phyloP scores from a whole-genome alignment of 2,797 vertebrate genomes.

The Propithecus deckenii region DNA sequence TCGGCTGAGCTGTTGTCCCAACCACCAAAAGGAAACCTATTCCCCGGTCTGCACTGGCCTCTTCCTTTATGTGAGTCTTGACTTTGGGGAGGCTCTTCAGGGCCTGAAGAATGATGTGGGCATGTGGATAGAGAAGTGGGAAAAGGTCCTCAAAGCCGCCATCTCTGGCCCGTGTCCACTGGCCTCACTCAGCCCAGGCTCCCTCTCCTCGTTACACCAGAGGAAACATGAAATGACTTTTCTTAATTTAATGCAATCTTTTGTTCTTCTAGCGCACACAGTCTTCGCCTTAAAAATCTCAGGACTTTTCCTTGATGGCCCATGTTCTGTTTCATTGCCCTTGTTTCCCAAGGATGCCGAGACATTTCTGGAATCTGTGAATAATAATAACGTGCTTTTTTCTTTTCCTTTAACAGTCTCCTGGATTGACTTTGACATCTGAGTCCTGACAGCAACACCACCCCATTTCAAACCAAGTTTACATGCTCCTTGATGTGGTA shows the following conservation, averaged over 20 bases:
- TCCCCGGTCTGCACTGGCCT: neutral
- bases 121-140: neutral
- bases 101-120: neutral
- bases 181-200: neutral
- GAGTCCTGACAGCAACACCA: slow-evolving; percentile 51
- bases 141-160: neutral
- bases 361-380: slow-evolving; percentile 42
- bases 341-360: slow-evolving; percentile 41
- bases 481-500: slow-evolving; percentile 58
- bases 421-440: slow-evolving; percentile 73
- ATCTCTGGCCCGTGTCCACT: neutral
- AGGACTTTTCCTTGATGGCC: neutral
- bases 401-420: slow-evolving; percentile 74
- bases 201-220: neutral
- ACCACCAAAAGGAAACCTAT: neutral
- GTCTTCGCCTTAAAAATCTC: neutral
- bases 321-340: neutral
- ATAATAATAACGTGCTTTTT: slow-evolving; percentile 74
- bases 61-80: neutral
- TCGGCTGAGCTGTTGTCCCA: neutral
- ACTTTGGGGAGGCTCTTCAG: neutral
- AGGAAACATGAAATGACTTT: neutral
- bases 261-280: slow-evolving; percentile 52
- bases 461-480: slow-evolving; percentile 53
- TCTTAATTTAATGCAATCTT: neutral